phyloP scores from a whole-genome alignment of 2,797 vertebrate species.

The Lepilemur septentrionalis region DNA sequence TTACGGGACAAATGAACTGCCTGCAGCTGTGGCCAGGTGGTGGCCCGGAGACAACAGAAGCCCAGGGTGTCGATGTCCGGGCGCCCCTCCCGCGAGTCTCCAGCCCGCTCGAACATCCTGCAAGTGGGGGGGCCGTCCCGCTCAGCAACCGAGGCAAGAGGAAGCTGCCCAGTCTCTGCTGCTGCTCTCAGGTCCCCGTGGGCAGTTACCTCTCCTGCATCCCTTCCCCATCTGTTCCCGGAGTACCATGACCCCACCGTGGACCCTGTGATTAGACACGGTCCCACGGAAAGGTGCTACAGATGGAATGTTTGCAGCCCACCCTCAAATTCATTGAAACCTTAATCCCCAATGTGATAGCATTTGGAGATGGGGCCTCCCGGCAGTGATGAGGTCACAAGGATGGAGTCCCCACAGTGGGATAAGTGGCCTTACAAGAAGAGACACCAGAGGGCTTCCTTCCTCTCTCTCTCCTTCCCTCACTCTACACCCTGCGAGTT shows the following conservation, averaged over 20 bases:
- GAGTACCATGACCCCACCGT: neutral
- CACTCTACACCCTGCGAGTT: fast-evolving
- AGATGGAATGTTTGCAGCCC: neutral
- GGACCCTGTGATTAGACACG: neutral
- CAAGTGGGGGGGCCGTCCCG: neutral
- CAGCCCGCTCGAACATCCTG: neutral
- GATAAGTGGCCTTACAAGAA: neutral
- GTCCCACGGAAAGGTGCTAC: neutral
- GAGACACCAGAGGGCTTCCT: neutral
- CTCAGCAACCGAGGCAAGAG: neutral
- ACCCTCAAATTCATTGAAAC: neutral
- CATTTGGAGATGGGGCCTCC: neutral
- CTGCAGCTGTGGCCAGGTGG: neutral
- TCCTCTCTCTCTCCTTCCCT: neutral
- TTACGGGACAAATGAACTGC: neutral
- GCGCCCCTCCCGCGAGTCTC: neutral
- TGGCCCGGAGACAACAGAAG: neutral
- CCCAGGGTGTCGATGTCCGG: neutral
- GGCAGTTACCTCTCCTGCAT: neutral
- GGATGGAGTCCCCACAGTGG: neutral
- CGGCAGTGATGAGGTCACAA: neutral
- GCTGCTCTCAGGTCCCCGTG: neutral
- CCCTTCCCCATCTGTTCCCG: neutral
- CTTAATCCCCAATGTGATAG: neutral
- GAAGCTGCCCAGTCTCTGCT: neutral